These are phyloP conservation scores for Morone chrysops DNA, from an alignment of 2,113 vertebrate species.

Conservation along the genomic window DNA sequence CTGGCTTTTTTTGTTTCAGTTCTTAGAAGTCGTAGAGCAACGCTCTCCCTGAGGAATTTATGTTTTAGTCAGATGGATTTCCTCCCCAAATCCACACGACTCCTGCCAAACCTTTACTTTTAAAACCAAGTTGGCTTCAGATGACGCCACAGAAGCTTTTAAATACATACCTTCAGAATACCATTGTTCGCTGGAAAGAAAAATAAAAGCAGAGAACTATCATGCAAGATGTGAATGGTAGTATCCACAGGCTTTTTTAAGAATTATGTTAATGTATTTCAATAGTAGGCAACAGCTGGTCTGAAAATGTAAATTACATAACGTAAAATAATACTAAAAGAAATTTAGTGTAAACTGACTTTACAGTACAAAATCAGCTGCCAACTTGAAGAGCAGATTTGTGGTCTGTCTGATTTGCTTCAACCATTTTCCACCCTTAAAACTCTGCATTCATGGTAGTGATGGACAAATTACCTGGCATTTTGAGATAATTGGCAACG, in stretches of 20 bases:
- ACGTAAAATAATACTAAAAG: neutral
- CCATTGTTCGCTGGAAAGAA: neutral
- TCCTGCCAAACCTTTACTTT: neutral
- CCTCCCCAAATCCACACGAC: neutral
- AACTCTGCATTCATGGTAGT: too few species aligned
- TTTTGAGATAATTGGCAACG: too few species aligned
- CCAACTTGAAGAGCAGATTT: neutral
- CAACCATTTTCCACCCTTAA: too few species aligned
- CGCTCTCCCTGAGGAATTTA: conserved; percentile 25
- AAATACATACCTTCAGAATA: neutral
- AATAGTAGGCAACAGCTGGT: neutral
- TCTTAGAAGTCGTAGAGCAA: conserved; percentile 41
- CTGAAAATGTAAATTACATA: neutral
- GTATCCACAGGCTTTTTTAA: neutral
- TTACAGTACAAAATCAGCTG: neutral
- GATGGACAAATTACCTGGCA: too few species aligned
- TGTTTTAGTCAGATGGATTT: conserved; percentile 19
- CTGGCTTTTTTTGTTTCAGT: conserved; percentile 28
- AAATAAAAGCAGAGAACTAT: neutral
- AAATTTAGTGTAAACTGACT: neutral
- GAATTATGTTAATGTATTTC: neutral
- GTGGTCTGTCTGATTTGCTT: too few species aligned
- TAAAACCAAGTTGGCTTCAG: neutral
- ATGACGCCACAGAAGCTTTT: neutral
- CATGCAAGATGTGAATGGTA: neutral